Conservation (phyloP, 2,888 invertebrate genomes). For the Cryptocephalus primarius region DNA sequence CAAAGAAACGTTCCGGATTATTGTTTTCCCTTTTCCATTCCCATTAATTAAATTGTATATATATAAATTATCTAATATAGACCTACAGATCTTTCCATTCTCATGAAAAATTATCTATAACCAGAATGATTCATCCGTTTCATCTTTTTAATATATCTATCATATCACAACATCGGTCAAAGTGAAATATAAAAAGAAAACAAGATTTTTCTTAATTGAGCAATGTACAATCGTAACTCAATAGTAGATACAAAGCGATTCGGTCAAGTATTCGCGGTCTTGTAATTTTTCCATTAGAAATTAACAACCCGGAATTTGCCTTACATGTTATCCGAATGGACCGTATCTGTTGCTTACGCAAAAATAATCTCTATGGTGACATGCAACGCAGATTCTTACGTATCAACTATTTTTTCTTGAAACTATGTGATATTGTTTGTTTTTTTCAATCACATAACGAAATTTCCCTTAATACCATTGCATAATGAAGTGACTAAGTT, state of each 20-base stretch:
- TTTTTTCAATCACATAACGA: too few relatives aligned
- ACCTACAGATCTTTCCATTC: slow-evolving; percentile 37
- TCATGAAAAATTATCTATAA: slow-evolving; percentile 33
- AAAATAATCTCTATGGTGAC: too few relatives aligned
- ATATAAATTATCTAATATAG: slow-evolving; percentile 38
- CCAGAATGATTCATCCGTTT: slow-evolving; percentile 18
- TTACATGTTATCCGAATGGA: too few relatives aligned
- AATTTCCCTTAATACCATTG: too few relatives aligned
- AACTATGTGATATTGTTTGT: too few relatives aligned
- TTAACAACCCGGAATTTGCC: too few relatives aligned
- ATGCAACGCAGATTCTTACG: too few relatives aligned
- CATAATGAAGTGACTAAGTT: too few relatives aligned
- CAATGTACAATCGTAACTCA: slow-evolving; percentile 35
- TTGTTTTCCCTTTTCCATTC: slow-evolving; percentile 6
- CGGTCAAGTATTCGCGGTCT: too few relatives aligned
- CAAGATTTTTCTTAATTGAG: slow-evolving; percentile 31
- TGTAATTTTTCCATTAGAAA: too few relatives aligned
- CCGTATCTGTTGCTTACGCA: too few relatives aligned
- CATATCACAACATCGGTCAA: slow-evolving; percentile 30
- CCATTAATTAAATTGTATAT: slow-evolving; percentile 12
- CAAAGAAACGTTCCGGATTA: slow-evolving; percentile 6
- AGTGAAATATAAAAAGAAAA: slow-evolving; percentile 20
- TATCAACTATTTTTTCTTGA: too few relatives aligned
- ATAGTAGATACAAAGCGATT: slow-evolving; percentile 13
- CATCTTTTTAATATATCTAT: slow-evolving; percentile 18